Percentiles rank a stretch among this genome's conserved stretches.
These are phyloP conservation scores for Gnathonemus longibarbis DNA, from an alignment of 2,113 vertebrate species.

Conservation along the genomic window DNA sequence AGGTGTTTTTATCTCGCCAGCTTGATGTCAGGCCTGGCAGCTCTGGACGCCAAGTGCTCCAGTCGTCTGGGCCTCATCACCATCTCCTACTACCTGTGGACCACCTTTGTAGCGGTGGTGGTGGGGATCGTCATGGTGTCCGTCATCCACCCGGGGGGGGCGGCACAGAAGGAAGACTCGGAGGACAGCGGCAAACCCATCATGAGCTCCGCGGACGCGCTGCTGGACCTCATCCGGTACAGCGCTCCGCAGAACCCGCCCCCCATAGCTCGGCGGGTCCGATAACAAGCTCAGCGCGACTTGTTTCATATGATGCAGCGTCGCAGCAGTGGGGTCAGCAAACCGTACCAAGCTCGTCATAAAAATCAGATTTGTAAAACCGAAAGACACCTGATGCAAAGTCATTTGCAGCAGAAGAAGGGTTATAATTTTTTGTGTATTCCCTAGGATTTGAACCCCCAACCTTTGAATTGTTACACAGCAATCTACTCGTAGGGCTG, in stretches of 20 bases:
- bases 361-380: not conserved
- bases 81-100: conserved; percentile 93
- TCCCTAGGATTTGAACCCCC: not conserved
- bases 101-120: conserved; percentile 91
- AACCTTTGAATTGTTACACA: not conserved
- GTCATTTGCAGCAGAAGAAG: not conserved
- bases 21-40: conserved; percentile 91
- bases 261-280: not conserved
- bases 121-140: conserved; percentile 94
- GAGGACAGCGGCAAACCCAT: conserved; percentile 81
- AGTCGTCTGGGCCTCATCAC: conserved; percentile 91
- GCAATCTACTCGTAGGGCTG: not conserved
- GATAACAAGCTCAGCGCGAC: not conserved
- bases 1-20: conserved; percentile 48
- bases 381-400: not conserved
- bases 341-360: not conserved
- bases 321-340: not conserved
- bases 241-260: not conserved
- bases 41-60: conserved; percentile 90
- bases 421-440: not conserved
- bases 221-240: conserved; percentile 93
- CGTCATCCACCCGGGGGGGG: conserved; percentile 87
- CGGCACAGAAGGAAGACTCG: conserved; percentile 82
- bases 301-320: not conserved
- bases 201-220: conserved; percentile 91